A percentile compares a stretch with the other conserved stretches of the same genome.
Conservation (phyloP, 2,113 vertebrate genomes). For the Antechinus flavipes region DNA sequence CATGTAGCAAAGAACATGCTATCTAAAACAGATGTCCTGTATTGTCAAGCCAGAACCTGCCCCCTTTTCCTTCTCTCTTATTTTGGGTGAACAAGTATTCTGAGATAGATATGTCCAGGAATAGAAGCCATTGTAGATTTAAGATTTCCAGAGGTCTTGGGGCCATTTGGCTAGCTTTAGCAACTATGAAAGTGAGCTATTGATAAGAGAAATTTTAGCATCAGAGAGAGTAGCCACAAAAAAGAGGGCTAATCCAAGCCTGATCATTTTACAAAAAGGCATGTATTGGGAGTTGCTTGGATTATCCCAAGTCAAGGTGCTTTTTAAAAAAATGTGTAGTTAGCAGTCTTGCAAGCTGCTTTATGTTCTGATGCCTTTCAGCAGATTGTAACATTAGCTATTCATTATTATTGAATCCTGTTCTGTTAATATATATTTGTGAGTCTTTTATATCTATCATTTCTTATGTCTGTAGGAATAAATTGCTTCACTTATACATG, state of each 20-base stretch:
- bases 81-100: neutral
- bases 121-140: too few species aligned
- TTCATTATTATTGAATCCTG: neutral
- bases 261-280: too few species aligned
- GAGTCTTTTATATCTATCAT: neutral
- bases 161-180: too few species aligned
- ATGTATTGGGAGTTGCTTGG: too few species aligned
- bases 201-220: too few species aligned
- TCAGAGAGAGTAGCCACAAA: too few species aligned
- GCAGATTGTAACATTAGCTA: neutral
- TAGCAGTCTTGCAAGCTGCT: neutral
- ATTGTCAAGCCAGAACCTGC: too few species aligned
- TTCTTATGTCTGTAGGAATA: neutral
- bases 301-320: neutral
- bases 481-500: neutral
- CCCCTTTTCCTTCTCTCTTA: neutral
- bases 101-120: too few species aligned
- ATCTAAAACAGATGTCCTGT: neutral
- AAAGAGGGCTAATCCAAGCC: too few species aligned
- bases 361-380: neutral
- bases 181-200: too few species aligned
- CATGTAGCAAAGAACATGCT: neutral
- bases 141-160: too few species aligned
- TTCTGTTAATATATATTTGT: neutral
- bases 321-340: neutral